Base-by-base conservation (phyloP, 2,113 vertebrate genomes). In the Montifringilla adamsi region DNA sequence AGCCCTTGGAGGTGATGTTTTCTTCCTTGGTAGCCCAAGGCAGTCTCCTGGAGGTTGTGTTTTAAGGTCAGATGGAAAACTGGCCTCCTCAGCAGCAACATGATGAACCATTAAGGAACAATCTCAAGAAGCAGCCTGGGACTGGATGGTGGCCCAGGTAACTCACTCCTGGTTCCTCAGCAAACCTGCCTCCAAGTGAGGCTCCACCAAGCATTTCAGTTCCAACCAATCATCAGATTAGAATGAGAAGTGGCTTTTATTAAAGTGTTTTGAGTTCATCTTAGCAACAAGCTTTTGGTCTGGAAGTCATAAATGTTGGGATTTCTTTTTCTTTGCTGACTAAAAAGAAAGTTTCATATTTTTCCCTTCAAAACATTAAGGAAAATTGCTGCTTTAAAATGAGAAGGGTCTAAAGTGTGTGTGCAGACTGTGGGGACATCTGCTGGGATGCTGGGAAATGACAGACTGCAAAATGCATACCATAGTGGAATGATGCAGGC, bases 391-490 rank as follows among this genome's bases (percentile, higher is more conserved):
- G 4, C 64, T 76, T 91, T 73, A 33, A 83, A 78, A 41, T 33
- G 23, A 47, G 44, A 30, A 11, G 22, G 3, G 6, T 52, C 20
- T 46, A 15, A 59, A 59, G 31, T 3, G 0, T 58, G 59, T 50
- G 22, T 68, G 47, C 55, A 91, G 89, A 23, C 90, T 95, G n/a
- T 85, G 93, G 66, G 87, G 67, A 93, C 95, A 96, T 90, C 96
- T 97, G 52, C 92, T 93, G 89, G 89, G 79, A 7, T 75, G 28
- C 81, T 95, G 52, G 72, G 63, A 97, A 95, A 81, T 19, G 64
- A 15, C 81, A 79, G 63, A 24, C 44, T 62, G 78, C 39, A 89
- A 64, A 72, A 53, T 35, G 2, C 8, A 2, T 37, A 2, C 49
- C 35, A 35, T 3, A 1, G 33, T 75, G 63, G 44, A 72, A 43